Percentiles rank a stretch among this genome's conserved stretches.
These are phyloP conservation scores for Scaeva pyrastri DNA, from an alignment of 2,888 invertebrate genomes.

Conservation along the genomic window DNA sequence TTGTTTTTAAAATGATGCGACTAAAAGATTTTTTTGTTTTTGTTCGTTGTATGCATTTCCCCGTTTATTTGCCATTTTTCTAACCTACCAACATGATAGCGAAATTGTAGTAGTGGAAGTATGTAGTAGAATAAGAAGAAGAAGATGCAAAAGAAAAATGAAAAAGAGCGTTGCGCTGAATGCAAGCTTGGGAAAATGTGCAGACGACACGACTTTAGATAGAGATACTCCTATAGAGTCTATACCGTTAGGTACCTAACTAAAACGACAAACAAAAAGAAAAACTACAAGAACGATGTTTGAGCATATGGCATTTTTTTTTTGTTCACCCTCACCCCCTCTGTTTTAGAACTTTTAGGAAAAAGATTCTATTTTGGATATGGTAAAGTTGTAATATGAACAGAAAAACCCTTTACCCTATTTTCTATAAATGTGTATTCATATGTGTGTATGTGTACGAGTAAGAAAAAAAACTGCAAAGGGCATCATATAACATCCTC, in stretches of 20 bases:
- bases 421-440: background rate
- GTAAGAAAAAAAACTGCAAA: slow-evolving; percentile 27
- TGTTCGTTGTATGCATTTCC: slow-evolving; percentile 56
- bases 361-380: slow-evolving; percentile 50
- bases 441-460: slow-evolving; percentile 28
- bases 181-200: slow-evolving; percentile 73
- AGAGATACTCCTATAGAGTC: too few relatives aligned
- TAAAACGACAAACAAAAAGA: slow-evolving; percentile 1
- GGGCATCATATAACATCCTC: slow-evolving; percentile 31
- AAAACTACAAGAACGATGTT: slow-evolving; percentile 53
- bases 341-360: slow-evolving; percentile 54
- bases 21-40: slow-evolving; percentile 43
- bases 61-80: slow-evolving; percentile 75
- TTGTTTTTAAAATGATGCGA: slow-evolving; percentile 55
- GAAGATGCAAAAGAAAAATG: background rate
- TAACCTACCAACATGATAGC: slow-evolving; percentile 70
- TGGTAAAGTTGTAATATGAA: background rate
- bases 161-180: background rate
- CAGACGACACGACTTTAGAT: slow-evolving; percentile 50
- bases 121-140: background rate
- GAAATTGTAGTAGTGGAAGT: background rate
- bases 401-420: background rate
- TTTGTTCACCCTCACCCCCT: slow-evolving; percentile 67
- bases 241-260: background rate
- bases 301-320: slow-evolving; percentile 74